A percentile compares a stretch with the other conserved stretches of the same genome.
phyloP scores from a whole-genome alignment of 2,113 vertebrate species.

The Pachyramphus minor region DNA sequence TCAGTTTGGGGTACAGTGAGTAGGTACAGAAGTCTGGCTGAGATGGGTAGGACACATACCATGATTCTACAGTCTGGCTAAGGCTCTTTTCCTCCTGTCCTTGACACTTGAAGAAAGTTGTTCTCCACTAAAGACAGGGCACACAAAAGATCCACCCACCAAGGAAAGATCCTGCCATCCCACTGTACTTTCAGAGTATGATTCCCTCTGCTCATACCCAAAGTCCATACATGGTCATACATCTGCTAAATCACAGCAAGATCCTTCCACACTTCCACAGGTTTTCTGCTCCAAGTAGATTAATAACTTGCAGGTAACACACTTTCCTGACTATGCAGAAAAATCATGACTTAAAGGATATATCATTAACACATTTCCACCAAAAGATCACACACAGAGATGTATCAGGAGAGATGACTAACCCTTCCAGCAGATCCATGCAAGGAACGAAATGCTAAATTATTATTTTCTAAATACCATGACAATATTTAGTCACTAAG shows the following conservation, averaged over 20 bases:
- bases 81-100: not conserved
- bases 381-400: not conserved
- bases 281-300: conserved; percentile 6
- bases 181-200: not conserved
- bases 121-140: not conserved
- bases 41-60: accelerated
- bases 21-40: not conserved
- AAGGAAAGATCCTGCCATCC: not conserved
- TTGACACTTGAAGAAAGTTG: not conserved
- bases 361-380: conserved; percentile 19
- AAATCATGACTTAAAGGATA: conserved; percentile 21
- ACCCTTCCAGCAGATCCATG: not conserved
- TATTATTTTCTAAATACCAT: conserved; percentile 4
- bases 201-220: not conserved
- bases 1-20: not conserved
- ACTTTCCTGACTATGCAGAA: conserved; percentile 29
- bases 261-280: not conserved
- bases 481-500: conserved; percentile 5
- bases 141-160: not conserved
- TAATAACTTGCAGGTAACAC: conserved; percentile 17
- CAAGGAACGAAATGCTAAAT: not conserved
- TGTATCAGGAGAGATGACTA: conserved; percentile 5
- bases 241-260: conserved; percentile 18
- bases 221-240: not conserved
- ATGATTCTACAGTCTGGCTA: not conserved